Conservation (phyloP, 2,113 vertebrate genomes). For the Eulemur macaco region DNA sequence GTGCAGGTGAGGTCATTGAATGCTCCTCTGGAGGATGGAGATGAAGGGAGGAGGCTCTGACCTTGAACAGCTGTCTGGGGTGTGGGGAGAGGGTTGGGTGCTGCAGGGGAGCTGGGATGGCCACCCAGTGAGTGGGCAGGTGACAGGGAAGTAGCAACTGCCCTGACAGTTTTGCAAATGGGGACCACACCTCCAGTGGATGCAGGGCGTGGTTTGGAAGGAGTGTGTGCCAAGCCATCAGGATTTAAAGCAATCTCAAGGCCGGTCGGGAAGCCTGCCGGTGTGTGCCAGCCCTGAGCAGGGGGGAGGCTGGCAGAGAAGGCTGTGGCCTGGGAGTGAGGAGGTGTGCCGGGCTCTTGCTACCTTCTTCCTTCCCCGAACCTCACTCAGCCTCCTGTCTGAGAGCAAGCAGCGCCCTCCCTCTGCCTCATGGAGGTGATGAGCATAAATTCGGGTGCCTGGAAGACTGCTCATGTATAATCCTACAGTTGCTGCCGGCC, state of each 20-base stretch:
- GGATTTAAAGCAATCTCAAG: neutral
- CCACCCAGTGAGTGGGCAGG: neutral
- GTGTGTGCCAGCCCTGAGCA: neutral
- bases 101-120: neutral
- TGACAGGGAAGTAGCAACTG: neutral
- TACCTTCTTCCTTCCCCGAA: neutral
- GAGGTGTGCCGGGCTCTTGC: neutral
- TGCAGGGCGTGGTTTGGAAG: neutral
- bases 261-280: constrained; percentile 17
- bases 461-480: neutral
- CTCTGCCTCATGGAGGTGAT: accelerated
- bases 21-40: neutral
- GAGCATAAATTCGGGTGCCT: accelerated
- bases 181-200: neutral
- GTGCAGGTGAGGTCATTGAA: neutral
- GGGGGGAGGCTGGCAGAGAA: neutral
- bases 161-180: neutral
- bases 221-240: neutral
- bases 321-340: neutral
- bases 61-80: neutral
- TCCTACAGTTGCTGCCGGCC: neutral
- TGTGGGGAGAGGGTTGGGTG: neutral
- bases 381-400: neutral
- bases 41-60: neutral
- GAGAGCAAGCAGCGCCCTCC: neutral